phyloP scores from a whole-genome alignment of 2,797 vertebrate species.

The Notolabrus celidotus region DNA sequence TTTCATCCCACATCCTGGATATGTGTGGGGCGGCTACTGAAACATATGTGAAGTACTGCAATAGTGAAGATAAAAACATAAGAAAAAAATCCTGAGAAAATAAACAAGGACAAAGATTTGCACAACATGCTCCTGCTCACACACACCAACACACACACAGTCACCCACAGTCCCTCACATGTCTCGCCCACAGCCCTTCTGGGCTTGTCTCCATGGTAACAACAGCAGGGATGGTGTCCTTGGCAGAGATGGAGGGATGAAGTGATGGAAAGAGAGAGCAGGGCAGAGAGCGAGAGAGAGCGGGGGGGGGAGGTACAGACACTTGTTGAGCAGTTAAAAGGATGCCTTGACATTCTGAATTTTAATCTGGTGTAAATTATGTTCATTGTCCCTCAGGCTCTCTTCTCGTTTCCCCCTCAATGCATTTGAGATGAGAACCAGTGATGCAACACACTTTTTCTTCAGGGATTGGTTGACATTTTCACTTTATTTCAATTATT shows the following conservation, averaged over 20 bases:
- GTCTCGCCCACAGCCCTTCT: constrained; percentile 83
- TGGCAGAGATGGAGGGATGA: constrained; percentile 83
- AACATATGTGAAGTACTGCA: background rate
- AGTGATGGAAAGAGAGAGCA: constrained; percentile 38
- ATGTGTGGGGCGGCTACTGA: background rate
- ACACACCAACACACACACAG: constrained; percentile 42
- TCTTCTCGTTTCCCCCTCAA: constrained; percentile 32
- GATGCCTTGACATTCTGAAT: constrained; percentile 69
- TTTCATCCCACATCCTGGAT: background rate
- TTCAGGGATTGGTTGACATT: constrained; percentile 57
- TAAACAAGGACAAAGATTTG: constrained; percentile 52
- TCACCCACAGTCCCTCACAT: constrained; percentile 79
- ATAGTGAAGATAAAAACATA: constrained; percentile 3
- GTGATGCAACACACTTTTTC: constrained; percentile 25
- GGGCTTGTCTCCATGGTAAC: constrained; percentile 86
- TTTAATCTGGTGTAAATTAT: constrained; percentile 54
- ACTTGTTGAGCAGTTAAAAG: constrained; percentile 80
- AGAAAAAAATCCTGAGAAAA: constrained; percentile 32
- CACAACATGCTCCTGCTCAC: constrained; percentile 34
- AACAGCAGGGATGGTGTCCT: constrained; percentile 85
- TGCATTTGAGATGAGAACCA: constrained; percentile 31
- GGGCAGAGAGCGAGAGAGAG: constrained; percentile 11
- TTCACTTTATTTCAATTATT: constrained; percentile 51
- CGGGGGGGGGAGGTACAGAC: constrained; percentile 36
- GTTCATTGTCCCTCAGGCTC: constrained; percentile 28